A percentile compares a stretch with the other conserved stretches of the same genome.
Conservation (phyloP, 2,888 invertebrate genomes). For the Microplitis deprimator region DNA sequence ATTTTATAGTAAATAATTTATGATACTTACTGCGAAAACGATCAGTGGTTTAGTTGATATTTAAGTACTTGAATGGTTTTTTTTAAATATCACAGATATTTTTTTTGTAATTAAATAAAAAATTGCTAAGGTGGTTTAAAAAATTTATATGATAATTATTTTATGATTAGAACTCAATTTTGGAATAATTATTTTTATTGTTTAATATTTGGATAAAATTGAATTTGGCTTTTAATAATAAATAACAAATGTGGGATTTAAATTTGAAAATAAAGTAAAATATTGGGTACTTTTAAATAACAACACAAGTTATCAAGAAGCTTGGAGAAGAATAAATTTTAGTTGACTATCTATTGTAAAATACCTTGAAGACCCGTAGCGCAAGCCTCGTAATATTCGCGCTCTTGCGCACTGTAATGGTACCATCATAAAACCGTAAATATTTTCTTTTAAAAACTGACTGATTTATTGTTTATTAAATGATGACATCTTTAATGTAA, state of each 20-base stretch:
- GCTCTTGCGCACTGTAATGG: slow-evolving; percentile 57
- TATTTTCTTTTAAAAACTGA: slow-evolving; percentile 26
- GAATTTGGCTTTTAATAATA: too few species aligned
- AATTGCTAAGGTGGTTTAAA: not conserved
- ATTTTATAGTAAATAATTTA: not conserved
- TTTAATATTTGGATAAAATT: too few species aligned
- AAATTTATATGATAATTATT: not conserved
- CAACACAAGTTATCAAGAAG: not conserved
- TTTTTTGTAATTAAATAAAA: not conserved
- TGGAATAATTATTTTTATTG: too few species aligned
- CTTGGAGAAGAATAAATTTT: slow-evolving; percentile 51
- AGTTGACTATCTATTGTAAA: slow-evolving; percentile 44
- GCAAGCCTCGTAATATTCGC: slow-evolving; percentile 51
- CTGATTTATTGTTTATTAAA: slow-evolving; percentile 49
- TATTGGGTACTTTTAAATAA: not conserved
- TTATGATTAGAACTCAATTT: not conserved
- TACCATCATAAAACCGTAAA: slow-evolving; percentile 10
- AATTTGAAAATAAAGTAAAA: not conserved
- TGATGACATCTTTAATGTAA: not conserved
- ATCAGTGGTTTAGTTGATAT: not conserved
- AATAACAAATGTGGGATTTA: not conserved
- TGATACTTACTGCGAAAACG: not conserved
- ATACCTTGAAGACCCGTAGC: slow-evolving; percentile 53
- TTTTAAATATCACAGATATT: not conserved
- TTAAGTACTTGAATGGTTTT: not conserved